phyloP scores from a whole-genome alignment of 2,797 vertebrate genomes.

The Scyliorhinus canicula region DNA sequence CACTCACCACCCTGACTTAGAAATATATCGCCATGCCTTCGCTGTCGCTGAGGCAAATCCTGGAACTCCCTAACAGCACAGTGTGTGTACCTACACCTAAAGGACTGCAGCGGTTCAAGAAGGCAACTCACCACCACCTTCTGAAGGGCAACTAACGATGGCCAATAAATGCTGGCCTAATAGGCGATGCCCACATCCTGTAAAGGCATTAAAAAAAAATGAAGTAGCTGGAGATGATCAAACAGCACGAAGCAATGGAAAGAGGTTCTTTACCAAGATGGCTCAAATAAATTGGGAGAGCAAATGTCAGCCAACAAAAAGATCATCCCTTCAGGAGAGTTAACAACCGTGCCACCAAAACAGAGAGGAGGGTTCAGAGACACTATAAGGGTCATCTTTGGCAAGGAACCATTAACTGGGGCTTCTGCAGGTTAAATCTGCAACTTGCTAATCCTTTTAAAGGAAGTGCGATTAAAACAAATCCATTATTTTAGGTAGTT shows the following conservation, averaged over 20 bases:
- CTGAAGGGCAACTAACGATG: too few species aligned
- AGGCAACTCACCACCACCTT: too few species aligned
- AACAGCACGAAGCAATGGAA: background rate
- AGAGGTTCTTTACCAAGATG: background rate
- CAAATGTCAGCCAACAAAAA: background rate
- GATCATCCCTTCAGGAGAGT: background rate
- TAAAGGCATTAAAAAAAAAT: too few species aligned
- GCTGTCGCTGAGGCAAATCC: too few species aligned
- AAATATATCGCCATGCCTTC: too few species aligned
- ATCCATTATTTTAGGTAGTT: background rate
- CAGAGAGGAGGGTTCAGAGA: background rate
- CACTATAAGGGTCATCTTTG: background rate
- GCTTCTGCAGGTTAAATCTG: background rate
- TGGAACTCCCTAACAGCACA: too few species aligned
- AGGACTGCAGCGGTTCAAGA: too few species aligned
- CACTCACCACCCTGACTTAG: too few species aligned
- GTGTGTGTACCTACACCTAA: too few species aligned
- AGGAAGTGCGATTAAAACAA: background rate
- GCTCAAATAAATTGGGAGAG: background rate
- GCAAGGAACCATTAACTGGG: background rate
- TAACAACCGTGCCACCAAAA: background rate
- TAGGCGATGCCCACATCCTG: too few species aligned
- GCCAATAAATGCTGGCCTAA: too few species aligned
- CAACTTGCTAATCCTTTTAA: background rate
- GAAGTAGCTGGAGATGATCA: background rate